These are phyloP conservation scores for Engraulis encrasicolus DNA, from an alignment of 2,113 vertebrate genomes.

Conservation along the genomic window DNA sequence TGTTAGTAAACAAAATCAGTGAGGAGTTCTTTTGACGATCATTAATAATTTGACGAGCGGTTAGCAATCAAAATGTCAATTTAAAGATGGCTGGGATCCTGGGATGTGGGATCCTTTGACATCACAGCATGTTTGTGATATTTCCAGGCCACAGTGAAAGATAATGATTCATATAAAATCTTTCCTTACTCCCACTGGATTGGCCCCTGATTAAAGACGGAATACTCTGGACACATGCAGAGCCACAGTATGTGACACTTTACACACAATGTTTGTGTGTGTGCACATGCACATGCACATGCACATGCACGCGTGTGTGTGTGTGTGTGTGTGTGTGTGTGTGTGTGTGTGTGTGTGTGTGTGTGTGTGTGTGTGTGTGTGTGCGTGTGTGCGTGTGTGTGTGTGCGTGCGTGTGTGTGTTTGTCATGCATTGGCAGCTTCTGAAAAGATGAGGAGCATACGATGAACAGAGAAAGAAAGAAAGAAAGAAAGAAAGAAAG, in stretches of 20 bases:
- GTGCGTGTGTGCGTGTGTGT: not conserved
- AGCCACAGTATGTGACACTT: too few species aligned
- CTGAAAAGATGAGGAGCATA: too few species aligned
- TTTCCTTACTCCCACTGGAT: too few species aligned
- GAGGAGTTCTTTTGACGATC: not conserved
- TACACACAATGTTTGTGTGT: too few species aligned
- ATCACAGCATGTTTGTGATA: too few species aligned
- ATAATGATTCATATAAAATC: too few species aligned
- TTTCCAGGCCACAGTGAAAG: too few species aligned
- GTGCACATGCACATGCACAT: not conserved
- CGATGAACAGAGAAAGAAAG: constrained; percentile 35
- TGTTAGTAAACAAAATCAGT: not conserved
- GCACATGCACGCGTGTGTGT: not conserved
- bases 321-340: not conserved
- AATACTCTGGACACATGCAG: too few species aligned
- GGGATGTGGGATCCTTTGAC: not conserved
- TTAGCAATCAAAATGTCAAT: not conserved
- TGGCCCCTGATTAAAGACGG: too few species aligned
- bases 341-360: not conserved
- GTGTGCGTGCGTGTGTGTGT: not conserved
- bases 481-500: not conserved
- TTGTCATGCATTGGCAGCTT: not conserved
- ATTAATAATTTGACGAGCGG: not conserved
- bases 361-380: constrained; percentile 10
- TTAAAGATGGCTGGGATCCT: too few species aligned